A percentile compares a stretch with the other conserved stretches of the same genome.
These are phyloP conservation scores for Seladonia tumulorum DNA, from an alignment of 2,888 invertebrate species.

Conservation along the genomic window DNA sequence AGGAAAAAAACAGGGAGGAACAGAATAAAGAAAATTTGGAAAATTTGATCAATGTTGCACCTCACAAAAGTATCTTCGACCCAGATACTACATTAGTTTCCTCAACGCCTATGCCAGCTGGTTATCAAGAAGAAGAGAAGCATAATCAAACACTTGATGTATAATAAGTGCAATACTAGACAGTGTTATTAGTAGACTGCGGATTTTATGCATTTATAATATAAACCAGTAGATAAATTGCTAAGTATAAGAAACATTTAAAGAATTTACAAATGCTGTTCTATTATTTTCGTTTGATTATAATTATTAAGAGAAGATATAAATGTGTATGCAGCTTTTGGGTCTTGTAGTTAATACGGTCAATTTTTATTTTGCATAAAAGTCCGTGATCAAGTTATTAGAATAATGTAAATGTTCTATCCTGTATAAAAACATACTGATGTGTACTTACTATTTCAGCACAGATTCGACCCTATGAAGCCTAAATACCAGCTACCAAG, in stretches of 20 bases:
- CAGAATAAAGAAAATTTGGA: conserved; percentile 38
- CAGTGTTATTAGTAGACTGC: background rate
- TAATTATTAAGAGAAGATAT: no score
- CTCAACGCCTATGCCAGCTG: background rate
- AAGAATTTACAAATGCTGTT: no score
- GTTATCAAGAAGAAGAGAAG: background rate
- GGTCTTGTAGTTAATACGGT: no score
- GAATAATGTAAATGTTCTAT: background rate
- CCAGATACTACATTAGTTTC: conserved; percentile 8
- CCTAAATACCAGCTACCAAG: conserved; percentile 73
- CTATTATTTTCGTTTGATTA: no score
- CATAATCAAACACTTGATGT: background rate
- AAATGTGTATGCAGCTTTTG: no score
- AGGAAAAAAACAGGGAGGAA: background rate
- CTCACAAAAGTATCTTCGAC: conserved; percentile 32
- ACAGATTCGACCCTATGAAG: conserved; percentile 73
- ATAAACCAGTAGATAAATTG: no score
- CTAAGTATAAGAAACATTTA: no score
- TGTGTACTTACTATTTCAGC: conserved; percentile 12
- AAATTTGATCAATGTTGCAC: background rate
- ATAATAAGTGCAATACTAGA: background rate
- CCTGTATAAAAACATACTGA: background rate
- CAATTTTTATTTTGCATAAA: no score
- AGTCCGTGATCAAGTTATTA: no score
- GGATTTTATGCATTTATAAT: no score